Evolutionary conservation across 2,113 vertebrate species (phyloP), one percentile per base, ranked within the genome.

Genomic region (Asarcornis scutulata): DNA sequence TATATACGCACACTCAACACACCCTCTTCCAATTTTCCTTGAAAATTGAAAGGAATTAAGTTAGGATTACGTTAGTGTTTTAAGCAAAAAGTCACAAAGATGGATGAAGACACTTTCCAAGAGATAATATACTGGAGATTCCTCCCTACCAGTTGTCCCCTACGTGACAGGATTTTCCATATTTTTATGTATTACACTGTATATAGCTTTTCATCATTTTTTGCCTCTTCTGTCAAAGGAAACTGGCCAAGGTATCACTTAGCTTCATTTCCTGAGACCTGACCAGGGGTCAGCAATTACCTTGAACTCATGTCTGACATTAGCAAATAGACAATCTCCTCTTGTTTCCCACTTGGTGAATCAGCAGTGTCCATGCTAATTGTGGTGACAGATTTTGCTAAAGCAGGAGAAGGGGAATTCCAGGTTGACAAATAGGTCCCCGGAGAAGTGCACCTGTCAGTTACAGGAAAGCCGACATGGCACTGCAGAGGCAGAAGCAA

Each of bases 21-120:
- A 34, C 40, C 42, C 6, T 84, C 40, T 96, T 97, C 68, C 89
- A 96, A 92, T 97, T 97, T 86, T 97, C 81, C 97, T 95, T 94
- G 93, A 93, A 98, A 98, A 97, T 72, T 97, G 96, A 97, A 98
- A 91, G 84, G 86, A 87, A 97, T 98, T 98, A 97, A 73, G 84
- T 97, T 96, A 93, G 93, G 94, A 98, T 97, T 97, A 98, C 72
- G 81, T 96, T 97, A 97, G 88, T 94, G 92, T 96, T 98, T 98
- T 96, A 97, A 98, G 86, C 48, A 79, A 96, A 97, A 96, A 97
- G 91, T 97, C 88, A 97, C 79, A 96, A 97, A 97, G 95, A 96
- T 96, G 94, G 95, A 97, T 97, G 96, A 95, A 83, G 17, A 96
- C 88, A 82, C 86, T 95, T 97, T 98, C 93, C 95, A 96, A 96